phyloP scores from a whole-genome alignment of 2,888 invertebrate species.

The Caenorhabditis imperialis region DNA sequence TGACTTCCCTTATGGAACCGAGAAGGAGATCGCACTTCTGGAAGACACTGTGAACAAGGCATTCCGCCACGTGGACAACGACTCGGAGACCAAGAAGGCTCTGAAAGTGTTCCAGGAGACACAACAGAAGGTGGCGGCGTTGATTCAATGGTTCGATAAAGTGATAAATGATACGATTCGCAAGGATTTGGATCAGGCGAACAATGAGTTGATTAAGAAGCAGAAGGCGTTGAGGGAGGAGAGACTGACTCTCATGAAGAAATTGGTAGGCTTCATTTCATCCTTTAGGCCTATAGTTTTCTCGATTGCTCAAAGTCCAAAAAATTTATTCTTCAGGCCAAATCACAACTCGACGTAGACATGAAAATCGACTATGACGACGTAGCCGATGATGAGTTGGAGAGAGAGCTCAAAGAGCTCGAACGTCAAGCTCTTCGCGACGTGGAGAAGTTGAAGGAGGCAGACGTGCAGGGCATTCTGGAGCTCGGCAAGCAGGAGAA shows the following conservation, averaged over 20 bases:
- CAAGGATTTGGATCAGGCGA: conserved; percentile 80
- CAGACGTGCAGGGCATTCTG: conserved; percentile 69
- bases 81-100: conserved; percentile 79
- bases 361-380: conserved; percentile 78
- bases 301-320: no score
- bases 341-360: conserved; percentile 75
- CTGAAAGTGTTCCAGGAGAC: conserved; percentile 80
- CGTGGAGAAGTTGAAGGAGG: conserved; percentile 71
- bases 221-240: conserved; percentile 80
- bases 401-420: conserved; percentile 77
- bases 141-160: conserved; percentile 81
- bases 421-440: conserved; percentile 77
- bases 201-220: conserved; percentile 78
- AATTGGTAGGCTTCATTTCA: conserved; percentile 73
- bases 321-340: conserved; percentile 59
- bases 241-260: conserved; percentile 80
- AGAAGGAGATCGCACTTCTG: conserved; percentile 80
- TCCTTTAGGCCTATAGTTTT: no score
- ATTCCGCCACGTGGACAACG: conserved; percentile 80
- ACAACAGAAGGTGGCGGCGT: conserved; percentile 79
- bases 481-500: conserved; percentile 72
- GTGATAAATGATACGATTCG: conserved; percentile 81
- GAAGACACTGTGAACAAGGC: conserved; percentile 80
- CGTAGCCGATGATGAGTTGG: conserved; percentile 71
- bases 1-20: conserved; percentile 81